phyloP scores from a whole-genome alignment of 1,140 invertebrate genomes.

The Zaprionus camerounensis region DNA sequence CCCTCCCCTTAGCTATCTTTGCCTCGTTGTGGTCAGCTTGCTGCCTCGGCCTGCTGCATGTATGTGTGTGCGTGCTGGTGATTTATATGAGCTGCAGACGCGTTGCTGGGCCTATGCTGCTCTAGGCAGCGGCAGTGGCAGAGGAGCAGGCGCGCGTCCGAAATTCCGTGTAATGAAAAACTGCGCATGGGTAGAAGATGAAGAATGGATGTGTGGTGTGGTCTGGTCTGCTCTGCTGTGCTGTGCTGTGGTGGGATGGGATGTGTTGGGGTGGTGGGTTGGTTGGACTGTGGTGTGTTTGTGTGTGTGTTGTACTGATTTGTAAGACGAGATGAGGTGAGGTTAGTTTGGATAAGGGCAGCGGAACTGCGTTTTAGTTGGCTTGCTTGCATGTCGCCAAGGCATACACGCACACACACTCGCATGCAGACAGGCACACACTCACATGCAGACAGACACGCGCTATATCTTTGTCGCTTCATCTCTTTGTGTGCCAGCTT shows the following conservation, averaged over 20 bases:
- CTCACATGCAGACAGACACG: not conserved
- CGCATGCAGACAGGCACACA: slow-evolving; percentile 17
- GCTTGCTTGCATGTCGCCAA: slow-evolving; percentile 27
- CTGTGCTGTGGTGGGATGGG: not conserved
- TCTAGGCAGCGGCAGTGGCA: slow-evolving; percentile 3
- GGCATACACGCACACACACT: slow-evolving; percentile 9
- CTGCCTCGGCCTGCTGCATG: not conserved
- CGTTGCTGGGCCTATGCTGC: not conserved
- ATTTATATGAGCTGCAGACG: slow-evolving; percentile 56
- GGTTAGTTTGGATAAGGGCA: slow-evolving; percentile 1
- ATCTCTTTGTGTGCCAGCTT: slow-evolving; percentile 48
- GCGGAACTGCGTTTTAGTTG: not conserved
- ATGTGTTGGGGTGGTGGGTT: not conserved
- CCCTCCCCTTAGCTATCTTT: not conserved
- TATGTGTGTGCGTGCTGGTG: slow-evolving; percentile 23
- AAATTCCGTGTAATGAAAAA: slow-evolving; percentile 52
- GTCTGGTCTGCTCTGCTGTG: not conserved
- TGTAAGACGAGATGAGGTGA: not conserved
- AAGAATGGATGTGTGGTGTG: not conserved
- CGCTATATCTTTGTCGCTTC: slow-evolving; percentile 56
- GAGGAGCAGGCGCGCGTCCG: slow-evolving; percentile 42
- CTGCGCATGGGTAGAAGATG: slow-evolving; percentile 38
- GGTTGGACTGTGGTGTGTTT: not conserved
- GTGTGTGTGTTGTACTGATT: not conserved
- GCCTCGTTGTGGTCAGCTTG: slow-evolving; percentile 35